Evolutionary conservation across 1,140 invertebrate species (phyloP).

Genomic region (Harpegnathos saltator): DNA sequence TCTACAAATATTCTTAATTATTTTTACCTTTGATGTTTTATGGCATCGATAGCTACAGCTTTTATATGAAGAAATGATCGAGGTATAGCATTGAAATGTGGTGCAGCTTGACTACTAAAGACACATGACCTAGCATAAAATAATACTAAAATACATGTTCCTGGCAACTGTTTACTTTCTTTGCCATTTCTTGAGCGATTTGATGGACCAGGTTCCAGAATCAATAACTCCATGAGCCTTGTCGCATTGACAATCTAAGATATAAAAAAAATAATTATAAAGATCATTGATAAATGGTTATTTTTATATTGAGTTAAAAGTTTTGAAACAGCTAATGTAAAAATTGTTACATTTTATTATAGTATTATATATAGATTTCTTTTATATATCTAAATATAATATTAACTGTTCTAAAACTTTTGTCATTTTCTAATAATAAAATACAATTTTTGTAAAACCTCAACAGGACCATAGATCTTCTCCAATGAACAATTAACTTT

Average conservation of each 20-base stretch:
- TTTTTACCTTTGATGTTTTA: conserved; percentile 91
- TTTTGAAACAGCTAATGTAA: too few relatives aligned
- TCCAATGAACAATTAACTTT: conserved; percentile 81
- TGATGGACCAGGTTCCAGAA: conserved; percentile 85
- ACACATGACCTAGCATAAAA: conserved; percentile 96
- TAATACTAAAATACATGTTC: conserved; percentile 92
- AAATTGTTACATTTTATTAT: too few relatives aligned
- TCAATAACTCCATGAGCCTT: conserved; percentile 86
- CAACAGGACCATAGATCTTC: conserved; percentile 80
- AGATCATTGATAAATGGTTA: background rate
- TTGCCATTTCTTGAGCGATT: conserved; percentile 81
- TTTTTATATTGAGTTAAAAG: too few relatives aligned
- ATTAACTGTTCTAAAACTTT: too few relatives aligned
- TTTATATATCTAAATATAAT: too few relatives aligned
- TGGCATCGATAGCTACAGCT: conserved; percentile 95
- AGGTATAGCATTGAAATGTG: conserved; percentile 95
- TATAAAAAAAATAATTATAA: background rate
- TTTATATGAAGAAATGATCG: conserved; percentile 94
- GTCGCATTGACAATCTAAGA: conserved; percentile 87
- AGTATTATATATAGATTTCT: too few relatives aligned
- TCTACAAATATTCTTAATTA: conserved; percentile 24
- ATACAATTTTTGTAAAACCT: conserved; percentile 70
- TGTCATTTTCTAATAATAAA: background rate
- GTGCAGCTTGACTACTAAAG: conserved; percentile 95
- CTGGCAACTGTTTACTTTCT: conserved; percentile 85